Base-by-base conservation (phyloP, 2,113 vertebrate genomes). In the Eonycteris spelaea region DNA sequence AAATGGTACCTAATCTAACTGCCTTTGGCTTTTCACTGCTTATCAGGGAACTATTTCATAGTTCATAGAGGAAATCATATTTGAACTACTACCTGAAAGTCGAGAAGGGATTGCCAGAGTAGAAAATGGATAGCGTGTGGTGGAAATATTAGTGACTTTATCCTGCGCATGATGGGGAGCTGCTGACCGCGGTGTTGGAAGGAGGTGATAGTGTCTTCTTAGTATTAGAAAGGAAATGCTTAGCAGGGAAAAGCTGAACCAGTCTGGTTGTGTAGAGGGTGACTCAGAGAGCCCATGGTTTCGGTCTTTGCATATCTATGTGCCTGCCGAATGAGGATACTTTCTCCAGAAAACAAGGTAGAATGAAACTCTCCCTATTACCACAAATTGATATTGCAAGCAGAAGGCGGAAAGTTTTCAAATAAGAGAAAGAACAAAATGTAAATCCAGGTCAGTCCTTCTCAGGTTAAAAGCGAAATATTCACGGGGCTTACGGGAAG, bases 391-490 rank as follows among this genome's bases (percentile, higher is more conserved):
- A 11, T 38, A 45, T 80, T 93, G 33, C 15, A 88, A 4, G 30
- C 0, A 55, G 28, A 90, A 91, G 12, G 3, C 7, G 10, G 24
- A 12, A 48, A 65, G 0, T 35, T 86, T 73, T 61, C 55, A 73
- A 79, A 96, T 55, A 30, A 88, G 30, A 71, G 35, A 80, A 68
- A 88, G 15, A 75, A 87, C 51, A 93, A 91, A 24, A 53, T 73
- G 13, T n/a, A 55, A 89, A 80, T 24, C 10, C 15, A 75, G 28
- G 11, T 51, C 10, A 48, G 8, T 38, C 3, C 14, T 75, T 87
- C 43, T 19, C 18, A 65, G 28, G 7, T 91, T 67, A 74, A 92
- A 80, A 88, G 38, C 24, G 38, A 57, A 78, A 40, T n/a, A n/a
- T 78, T 51, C n/a, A 87, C 28, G 61, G 28, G 67, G 28, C 0